Evolutionary conservation across 2,797 vertebrate species (phyloP).

Genomic region (Netta rufina): DNA sequence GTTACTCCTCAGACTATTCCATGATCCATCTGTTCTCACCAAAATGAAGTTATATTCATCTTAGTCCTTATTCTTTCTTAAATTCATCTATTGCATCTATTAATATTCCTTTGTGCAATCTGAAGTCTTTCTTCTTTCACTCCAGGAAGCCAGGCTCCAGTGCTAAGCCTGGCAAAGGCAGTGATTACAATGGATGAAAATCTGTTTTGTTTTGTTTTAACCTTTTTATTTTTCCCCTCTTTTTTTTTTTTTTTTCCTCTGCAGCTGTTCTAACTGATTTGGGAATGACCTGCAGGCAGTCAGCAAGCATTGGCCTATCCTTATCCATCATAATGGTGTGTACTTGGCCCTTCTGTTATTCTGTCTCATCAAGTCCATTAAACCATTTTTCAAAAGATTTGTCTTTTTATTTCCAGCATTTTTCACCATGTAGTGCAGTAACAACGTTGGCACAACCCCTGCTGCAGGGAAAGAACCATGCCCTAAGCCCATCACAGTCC

Average conservation of each 20-base stretch:
- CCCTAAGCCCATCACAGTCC: background rate
- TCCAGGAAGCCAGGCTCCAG: slow-evolving; percentile 6
- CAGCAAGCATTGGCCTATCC: background rate
- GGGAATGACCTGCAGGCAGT: slow-evolving; percentile 14
- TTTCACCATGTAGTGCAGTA: background rate
- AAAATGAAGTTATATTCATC: slow-evolving; percentile 27
- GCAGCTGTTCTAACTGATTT: slow-evolving; percentile 48
- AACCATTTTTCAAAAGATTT: slow-evolving; percentile 41
- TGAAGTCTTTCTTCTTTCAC: slow-evolving; percentile 50
- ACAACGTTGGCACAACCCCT: background rate
- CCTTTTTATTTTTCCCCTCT: background rate
- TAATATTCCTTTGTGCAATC: slow-evolving; percentile 47
- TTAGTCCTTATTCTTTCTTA: background rate
- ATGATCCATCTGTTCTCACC: slow-evolving; percentile 30
- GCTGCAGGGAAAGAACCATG: background rate
- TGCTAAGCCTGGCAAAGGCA: slow-evolving; percentile 3
- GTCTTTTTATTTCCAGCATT: background rate
- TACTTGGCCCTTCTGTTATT: slow-evolving; percentile 5
- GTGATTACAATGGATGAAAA: slow-evolving; percentile 9
- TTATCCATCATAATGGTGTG: slow-evolving; percentile 13
- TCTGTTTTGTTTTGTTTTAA: slow-evolving; percentile 44
- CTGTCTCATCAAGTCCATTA: slow-evolving; percentile 6
- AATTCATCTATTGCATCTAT: slow-evolving; percentile 31
- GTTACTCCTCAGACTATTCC: slow-evolving; percentile 3
- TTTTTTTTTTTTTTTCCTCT: background rate